Percentiles rank a stretch among this genome's conserved stretches.
phyloP scores from a whole-genome alignment of 2,888 invertebrate species.

The Sepiola atlantica region DNA sequence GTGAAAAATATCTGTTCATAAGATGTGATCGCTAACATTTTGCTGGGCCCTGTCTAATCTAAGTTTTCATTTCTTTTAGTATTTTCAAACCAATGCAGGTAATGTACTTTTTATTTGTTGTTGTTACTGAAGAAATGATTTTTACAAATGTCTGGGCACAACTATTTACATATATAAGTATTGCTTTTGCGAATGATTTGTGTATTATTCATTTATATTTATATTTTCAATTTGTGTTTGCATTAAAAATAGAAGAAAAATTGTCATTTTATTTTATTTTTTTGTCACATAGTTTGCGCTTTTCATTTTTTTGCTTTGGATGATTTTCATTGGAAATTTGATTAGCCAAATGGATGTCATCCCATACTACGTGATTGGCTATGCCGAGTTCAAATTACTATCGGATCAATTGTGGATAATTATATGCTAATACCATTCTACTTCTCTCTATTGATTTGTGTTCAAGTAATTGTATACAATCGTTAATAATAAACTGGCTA shows the following conservation, averaged over 20 bases:
- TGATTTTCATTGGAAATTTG: too few species aligned
- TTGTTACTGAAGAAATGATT: background rate
- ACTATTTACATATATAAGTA: background rate
- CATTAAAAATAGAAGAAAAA: background rate
- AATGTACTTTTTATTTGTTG: background rate
- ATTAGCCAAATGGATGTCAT: too few species aligned
- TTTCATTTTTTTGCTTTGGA: too few species aligned
- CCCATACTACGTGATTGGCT: too few species aligned
- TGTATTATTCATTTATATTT: background rate
- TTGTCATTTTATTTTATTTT: background rate
- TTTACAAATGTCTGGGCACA: background rate
- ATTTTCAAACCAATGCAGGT: background rate
- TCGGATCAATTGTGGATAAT: too few species aligned
- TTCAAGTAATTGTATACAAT: too few species aligned
- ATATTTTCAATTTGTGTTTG: background rate
- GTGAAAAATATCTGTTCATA: background rate
- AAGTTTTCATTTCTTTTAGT: background rate
- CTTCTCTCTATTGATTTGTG: too few species aligned
- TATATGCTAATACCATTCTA: too few species aligned
- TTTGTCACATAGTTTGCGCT: too few species aligned
- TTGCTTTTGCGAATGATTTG: background rate
- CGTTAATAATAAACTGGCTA: too few species aligned
- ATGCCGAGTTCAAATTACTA: too few species aligned
- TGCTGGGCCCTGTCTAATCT: background rate
- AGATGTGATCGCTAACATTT: background rate